These are phyloP conservation scores for Cyanistes caeruleus DNA, from an alignment of 2,113 vertebrate genomes.

Conservation along the genomic window DNA sequence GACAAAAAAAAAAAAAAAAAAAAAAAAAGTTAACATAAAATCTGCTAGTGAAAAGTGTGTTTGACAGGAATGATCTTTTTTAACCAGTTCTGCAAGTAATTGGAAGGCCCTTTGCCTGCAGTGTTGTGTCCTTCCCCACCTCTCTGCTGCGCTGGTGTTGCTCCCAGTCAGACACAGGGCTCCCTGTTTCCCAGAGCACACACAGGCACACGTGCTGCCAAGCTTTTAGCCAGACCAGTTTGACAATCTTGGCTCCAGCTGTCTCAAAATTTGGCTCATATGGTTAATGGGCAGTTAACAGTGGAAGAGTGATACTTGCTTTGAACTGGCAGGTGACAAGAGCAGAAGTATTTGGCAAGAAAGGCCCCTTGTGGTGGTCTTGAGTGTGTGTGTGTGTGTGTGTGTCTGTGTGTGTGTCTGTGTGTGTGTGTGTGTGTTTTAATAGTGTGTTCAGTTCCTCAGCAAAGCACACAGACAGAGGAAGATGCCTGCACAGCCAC, in stretches of 20 bases:
- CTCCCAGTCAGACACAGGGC: background rate
- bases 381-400: background rate
- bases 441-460: background rate
- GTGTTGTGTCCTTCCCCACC: background rate
- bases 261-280: background rate
- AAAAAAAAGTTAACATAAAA: background rate
- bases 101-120: background rate
- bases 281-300: background rate
- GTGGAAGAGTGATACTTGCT: background rate
- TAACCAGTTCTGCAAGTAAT: background rate
- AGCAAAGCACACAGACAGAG: background rate
- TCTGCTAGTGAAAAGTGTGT: background rate
- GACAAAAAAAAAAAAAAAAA: background rate
- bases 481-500: background rate
- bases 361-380: background rate
- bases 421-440: background rate
- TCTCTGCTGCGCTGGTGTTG: background rate
- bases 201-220: accelerated
- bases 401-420: background rate
- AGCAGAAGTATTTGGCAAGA: slow-evolving; percentile 12
- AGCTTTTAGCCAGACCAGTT: background rate
- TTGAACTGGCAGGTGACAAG: slow-evolving; percentile 24
- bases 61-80: background rate
- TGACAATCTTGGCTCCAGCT: background rate
- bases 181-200: background rate